Evolutionary conservation across 2,797 vertebrate species (phyloP).

Genomic region (Nannoperca obscura): DNA sequence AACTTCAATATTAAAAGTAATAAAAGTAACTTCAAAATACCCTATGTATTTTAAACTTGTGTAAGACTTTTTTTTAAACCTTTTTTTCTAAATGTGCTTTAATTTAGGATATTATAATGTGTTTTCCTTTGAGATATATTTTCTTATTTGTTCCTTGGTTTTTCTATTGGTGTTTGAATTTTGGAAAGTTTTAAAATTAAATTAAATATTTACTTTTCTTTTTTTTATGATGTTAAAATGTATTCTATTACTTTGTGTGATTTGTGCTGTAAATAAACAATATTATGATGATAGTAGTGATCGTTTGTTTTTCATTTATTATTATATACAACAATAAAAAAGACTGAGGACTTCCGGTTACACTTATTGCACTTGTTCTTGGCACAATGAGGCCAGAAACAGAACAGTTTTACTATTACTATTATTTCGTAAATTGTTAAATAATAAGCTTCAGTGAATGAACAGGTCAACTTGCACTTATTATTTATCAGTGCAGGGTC

Average conservation of each 20-base stretch:
- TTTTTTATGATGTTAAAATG: neutral
- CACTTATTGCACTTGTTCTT: neutral
- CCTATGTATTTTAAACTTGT: neutral
- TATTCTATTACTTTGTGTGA: neutral
- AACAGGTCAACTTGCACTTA: neutral
- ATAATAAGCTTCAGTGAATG: neutral
- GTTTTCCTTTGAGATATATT: neutral
- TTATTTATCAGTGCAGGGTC: neutral
- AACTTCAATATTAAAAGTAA: neutral
- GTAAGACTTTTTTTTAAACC: too few relatives aligned
- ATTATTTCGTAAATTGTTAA: neutral
- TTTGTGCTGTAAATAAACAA: neutral
- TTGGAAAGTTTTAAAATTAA: neutral
- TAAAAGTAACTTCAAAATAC: neutral
- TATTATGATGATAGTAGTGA: neutral
- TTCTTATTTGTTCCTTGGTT: neutral
- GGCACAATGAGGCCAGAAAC: constrained; percentile 6
- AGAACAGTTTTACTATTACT: neutral
- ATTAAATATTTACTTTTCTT: neutral
- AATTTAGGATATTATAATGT: neutral
- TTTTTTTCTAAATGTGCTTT: neutral
- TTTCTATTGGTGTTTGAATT: neutral
- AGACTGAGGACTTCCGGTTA: neutral
- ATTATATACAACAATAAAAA: neutral
- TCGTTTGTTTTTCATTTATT: constrained; percentile 2